Evolutionary conservation across 2,113 vertebrate genomes (phyloP).

Genomic region (Macheiramphus alcinus): DNA sequence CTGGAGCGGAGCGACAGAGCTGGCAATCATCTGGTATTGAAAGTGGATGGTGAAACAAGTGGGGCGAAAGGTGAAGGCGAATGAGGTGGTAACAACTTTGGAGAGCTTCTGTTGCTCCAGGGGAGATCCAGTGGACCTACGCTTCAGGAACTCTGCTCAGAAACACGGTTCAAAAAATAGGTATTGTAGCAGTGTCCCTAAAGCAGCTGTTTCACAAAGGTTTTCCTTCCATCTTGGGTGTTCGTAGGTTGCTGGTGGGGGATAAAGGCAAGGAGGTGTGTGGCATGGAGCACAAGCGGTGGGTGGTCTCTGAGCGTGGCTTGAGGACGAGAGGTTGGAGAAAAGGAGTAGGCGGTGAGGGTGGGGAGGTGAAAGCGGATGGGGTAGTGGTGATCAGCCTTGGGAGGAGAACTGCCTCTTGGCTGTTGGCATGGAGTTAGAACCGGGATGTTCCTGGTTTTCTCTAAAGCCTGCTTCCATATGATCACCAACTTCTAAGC

Average conservation of each 20-base stretch:
- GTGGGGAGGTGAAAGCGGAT: neutral
- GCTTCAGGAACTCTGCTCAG: neutral
- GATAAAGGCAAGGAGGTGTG: neutral
- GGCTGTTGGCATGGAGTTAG: neutral
- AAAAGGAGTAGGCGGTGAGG: neutral
- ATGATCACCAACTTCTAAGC: neutral
- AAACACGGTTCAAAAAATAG: neutral
- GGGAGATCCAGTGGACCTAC: neutral
- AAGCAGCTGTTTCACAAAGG: no score
- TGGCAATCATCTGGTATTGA: neutral
- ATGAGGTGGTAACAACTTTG: neutral
- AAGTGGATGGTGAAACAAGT: neutral
- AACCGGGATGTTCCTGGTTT: neutral
- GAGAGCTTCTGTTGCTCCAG: neutral
- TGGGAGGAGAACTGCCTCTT: neutral
- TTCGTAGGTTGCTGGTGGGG: neutral
- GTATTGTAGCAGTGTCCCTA: neutral
- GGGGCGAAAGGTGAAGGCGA: neutral
- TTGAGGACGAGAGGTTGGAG: neutral
- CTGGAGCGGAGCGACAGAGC: neutral
- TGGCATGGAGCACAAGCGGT: neutral
- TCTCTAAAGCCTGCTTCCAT: neutral
- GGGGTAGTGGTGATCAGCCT: no score
- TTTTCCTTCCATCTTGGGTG: neutral
- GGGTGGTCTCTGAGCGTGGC: neutral